These are phyloP conservation scores for rat (Rattus norvegicus) DNA, from an alignment of 2,113 vertebrate genomes.

Conservation along the genomic window GRCr8 NC_086019.1:81026001-81026500, in stretches of 20 bases:
- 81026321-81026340: too few relatives aligned
- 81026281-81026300: not conserved
- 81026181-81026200: not conserved
- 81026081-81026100: not conserved
- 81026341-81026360: too few relatives aligned
- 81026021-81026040: not conserved
- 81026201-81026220: not conserved
- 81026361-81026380: too few relatives aligned
- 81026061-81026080: not conserved
- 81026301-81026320: too few relatives aligned
- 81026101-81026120: not conserved
- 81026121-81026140: not conserved
- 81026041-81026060: not conserved
- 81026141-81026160: not conserved
- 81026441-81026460: too few relatives aligned
- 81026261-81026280: not conserved
- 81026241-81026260: not conserved
- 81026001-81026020: not conserved
- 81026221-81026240: not conserved
- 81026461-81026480: too few relatives aligned
- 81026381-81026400: too few relatives aligned
- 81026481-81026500: not conserved
- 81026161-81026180: not conserved
- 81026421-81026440: too few relatives aligned
- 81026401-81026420: too few relatives aligned